Evolutionary conservation across 2,113 vertebrate genomes (phyloP), one percentile per base, ranked within the genome.

Genomic region (Saccopteryx bilineata): DNA sequence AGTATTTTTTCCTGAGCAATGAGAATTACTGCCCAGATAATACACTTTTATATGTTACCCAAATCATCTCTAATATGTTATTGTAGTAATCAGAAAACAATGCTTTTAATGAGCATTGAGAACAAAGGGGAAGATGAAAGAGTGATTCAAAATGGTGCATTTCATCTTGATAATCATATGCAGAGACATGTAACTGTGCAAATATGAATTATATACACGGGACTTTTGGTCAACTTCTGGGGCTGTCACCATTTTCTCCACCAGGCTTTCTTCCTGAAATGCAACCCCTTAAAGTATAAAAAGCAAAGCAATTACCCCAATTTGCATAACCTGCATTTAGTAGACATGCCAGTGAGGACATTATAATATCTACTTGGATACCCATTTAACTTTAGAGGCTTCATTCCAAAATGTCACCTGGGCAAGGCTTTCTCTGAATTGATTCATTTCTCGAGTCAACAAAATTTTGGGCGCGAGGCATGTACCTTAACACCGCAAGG

Each of bases 11-110:
- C 21, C 76, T 46, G 12, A 50, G 13, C 61, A 90, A 48, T 66
- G 14, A 84, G 28, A 87, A 94, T 66, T 19, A 66, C 23, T 23
- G 78, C 46, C 28, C 61, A 94, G 81, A 89, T 86, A n/a, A 83
- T 48, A 78, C 15, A 56, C n/a, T 79, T 85, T 58, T 88, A 65
- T 31, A 9, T 66, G 50, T 78, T 76, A 48, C 39, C 71, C 74
- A 91, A 65, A 81, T 69, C 33, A 2, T 79, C 18, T 71, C 76
- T 56, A 61, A 72, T n/a, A 78, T 90, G 39, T 61, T 60, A 93
- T 68, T 65, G 89, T 79, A 65, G 7, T 69, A 76, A 85, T 81
- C 7, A 48, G 58, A 7, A 79, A 31, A 93, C 58, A 78, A 72
- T 24, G 9, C 61, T 83, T 87, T 91, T 28, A 56, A 26, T 66